Conservation (phyloP, 2,113 vertebrate species). For the Fregetta grallaria region DNA sequence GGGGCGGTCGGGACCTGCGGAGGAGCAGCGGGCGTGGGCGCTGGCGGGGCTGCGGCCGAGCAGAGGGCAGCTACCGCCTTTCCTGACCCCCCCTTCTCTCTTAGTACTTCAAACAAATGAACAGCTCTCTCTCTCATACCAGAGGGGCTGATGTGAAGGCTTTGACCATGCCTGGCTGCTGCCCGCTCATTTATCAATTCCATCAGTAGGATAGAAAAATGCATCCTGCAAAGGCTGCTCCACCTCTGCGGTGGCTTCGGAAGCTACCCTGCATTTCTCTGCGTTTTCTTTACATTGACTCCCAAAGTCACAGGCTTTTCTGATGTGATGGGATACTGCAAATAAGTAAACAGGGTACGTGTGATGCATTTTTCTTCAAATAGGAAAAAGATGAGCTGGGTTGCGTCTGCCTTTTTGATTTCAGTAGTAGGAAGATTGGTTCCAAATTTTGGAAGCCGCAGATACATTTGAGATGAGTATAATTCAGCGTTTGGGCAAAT, state of each 20-base stretch:
- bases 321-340: neutral
- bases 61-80: neutral
- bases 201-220: neutral
- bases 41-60: neutral
- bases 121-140: neutral
- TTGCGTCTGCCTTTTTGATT: neutral
- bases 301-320: neutral
- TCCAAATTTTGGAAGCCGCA: neutral
- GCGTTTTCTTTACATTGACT: neutral
- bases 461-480: neutral
- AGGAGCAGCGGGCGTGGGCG: neutral
- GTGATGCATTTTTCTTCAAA: neutral
- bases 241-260: neutral
- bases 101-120: neutral
- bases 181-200: neutral
- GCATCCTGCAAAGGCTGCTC: neutral
- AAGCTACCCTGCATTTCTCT: neutral
- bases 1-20: neutral
- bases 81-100: neutral
- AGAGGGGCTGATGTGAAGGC: neutral
- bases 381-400: neutral
- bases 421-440: neutral
- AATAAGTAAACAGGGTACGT: neutral
- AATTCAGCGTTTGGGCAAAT: neutral
- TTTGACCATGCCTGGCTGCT: neutral